phyloP scores from a whole-genome alignment of 2,113 vertebrate genomes.

The Eurypyga helias region DNA sequence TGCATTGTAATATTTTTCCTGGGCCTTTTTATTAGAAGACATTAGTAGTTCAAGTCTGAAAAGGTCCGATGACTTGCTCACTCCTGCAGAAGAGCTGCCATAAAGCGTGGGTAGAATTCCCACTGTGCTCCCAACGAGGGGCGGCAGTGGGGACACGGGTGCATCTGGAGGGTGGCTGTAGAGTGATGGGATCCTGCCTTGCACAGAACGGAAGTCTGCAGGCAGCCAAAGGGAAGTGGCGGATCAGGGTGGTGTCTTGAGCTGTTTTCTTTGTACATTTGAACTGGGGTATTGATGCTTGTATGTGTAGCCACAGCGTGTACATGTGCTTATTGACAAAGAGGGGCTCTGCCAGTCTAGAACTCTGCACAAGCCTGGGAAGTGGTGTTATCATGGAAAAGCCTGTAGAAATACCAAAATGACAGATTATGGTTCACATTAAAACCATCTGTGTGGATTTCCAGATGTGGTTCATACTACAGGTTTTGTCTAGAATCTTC shows the following conservation, averaged over 20 bases:
- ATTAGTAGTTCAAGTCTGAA: not conserved
- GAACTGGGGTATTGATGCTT: not conserved
- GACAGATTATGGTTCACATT: not conserved
- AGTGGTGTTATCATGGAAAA: not conserved
- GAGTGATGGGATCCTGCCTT: not conserved
- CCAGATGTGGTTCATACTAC: not conserved
- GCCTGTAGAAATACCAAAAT: not conserved
- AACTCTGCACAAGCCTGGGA: not conserved
- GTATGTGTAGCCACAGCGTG: not conserved
- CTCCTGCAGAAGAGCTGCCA: not conserved
- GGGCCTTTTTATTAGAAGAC: not conserved
- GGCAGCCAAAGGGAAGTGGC: not conserved
- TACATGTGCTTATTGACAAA: not conserved
- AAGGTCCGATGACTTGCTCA: not conserved
- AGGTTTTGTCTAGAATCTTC: not conserved
- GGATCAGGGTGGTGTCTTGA: not conserved
- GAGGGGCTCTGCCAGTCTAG: not conserved
- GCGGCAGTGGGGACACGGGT: fast-evolving
- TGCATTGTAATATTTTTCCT: not conserved
- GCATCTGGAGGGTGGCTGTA: not conserved
- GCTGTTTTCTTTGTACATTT: not conserved
- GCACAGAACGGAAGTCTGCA: not conserved
- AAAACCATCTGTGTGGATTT: not conserved
- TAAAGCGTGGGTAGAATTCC: too few species aligned
- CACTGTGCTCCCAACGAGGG: fast-evolving